Evolutionary conservation across 2,797 vertebrate genomes (phyloP).

Genomic region (Vultur gryphus): DNA sequence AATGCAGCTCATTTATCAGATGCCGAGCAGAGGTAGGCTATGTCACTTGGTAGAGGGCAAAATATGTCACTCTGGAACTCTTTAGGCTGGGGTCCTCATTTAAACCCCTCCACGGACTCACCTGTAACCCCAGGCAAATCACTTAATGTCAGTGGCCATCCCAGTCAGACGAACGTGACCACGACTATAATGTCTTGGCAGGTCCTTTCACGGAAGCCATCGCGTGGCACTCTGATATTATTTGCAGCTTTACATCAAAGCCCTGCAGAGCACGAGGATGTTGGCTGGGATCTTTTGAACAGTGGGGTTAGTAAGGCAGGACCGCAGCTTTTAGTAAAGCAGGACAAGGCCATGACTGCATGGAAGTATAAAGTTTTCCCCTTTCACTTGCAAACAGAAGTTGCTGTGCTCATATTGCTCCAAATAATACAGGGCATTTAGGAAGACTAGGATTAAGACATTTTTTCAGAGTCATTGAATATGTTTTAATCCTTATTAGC

Average conservation of each 20-base stretch:
- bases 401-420: neutral
- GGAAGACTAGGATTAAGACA: neutral
- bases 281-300: neutral
- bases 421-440: neutral
- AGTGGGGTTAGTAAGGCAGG: neutral
- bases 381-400: neutral
- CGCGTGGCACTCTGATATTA: neutral
- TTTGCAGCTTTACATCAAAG: neutral
- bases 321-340: neutral
- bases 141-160: neutral
- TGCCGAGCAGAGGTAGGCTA: neutral
- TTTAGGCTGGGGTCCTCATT: neutral
- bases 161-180: neutral
- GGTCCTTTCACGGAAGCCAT: neutral
- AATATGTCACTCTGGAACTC: neutral
- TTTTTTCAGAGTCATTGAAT: slow-evolving; percentile 7
- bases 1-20: neutral
- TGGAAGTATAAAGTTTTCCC: neutral
- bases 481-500: slow-evolving; percentile 13
- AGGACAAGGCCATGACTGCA: neutral
- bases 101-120: neutral
- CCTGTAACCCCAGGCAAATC: neutral
- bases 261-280: neutral
- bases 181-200: neutral
- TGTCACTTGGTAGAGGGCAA: neutral